Base-by-base conservation (phyloP, 2,888 invertebrate genomes). In the Archips crataeganus region DNA sequence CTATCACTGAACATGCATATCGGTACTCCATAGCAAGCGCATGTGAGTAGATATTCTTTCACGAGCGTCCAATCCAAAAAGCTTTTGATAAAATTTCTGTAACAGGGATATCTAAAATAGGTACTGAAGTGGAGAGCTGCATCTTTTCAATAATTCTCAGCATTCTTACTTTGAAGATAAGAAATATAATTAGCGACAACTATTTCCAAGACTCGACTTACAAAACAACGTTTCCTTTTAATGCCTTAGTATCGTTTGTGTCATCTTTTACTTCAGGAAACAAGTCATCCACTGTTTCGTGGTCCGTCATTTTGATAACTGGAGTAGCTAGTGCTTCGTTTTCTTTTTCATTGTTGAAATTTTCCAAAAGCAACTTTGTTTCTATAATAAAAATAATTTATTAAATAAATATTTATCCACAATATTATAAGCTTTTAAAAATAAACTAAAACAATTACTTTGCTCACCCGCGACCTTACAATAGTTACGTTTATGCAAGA, bases 241-340 rank as follows among this genome's bases (percentile, higher is more conserved):
- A 13, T 8, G 8, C 0, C 2, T 60, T 11, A 45, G 3, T 60
- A n/a, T 60, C 60, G 10, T n/a, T 60, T n/a, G 13, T 0, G 34
- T n/a, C 60, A 13, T 36, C 39, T n/a, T 60, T 36, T 39, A 4
- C 39, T 60, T 60, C 39, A n/a, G 60, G 6, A 39, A 60, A 60
- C 39, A 60, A 57, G 10, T 57, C 57, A 3, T 57, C 57, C 11
- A 32, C 39, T 39, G n/a, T 60, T 8, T 60, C 60, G 1, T 36
- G n/a, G n/a, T 60, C 60, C n/a, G 60, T 36, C 36, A 60, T 13
- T 11, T 60, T 60, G 60, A 60, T 60, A 39, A 60, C 60, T 8
- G 60, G 60, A 39, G 34, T 60, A 0, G 34, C 6, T 8, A 60
- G 13, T 6, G 60, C 60, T 39, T 39, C 60, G 4, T n/a, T 39